Percentiles rank a stretch among this genome's conserved stretches.
These are phyloP conservation scores for Poecilia gillii DNA, from an alignment of 2,797 vertebrate genomes.

Conservation along the genomic window DNA sequence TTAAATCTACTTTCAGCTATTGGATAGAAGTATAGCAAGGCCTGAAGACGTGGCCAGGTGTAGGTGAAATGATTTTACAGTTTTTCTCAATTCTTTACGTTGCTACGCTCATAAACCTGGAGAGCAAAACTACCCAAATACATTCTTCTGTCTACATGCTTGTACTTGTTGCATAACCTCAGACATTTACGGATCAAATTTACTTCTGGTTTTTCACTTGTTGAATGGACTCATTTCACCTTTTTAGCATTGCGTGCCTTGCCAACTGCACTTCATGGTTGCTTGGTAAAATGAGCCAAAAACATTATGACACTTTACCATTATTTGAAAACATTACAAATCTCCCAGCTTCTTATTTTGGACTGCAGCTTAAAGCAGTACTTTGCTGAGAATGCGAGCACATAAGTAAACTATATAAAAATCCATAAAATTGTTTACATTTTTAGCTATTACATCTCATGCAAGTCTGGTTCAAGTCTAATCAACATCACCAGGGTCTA, in stretches of 20 bases:
- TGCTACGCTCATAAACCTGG: not conserved
- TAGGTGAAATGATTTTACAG: not conserved
- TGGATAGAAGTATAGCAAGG: not conserved
- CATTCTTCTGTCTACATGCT: not conserved
- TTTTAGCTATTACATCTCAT: not conserved
- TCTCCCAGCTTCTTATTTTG: no score
- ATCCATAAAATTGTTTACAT: no score
- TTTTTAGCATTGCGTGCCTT: not conserved
- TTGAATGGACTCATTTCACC: not conserved
- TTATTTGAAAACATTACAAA: not conserved
- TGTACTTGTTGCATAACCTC: not conserved
- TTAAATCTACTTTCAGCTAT: not conserved
- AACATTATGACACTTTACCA: not conserved
- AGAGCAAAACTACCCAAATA: not conserved
- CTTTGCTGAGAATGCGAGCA: not conserved
- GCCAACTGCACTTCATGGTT: not conserved
- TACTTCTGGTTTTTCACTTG: not conserved
- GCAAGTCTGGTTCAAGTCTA: not conserved
- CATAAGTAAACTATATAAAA: not conserved
- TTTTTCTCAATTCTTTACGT: not conserved
- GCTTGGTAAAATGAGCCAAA: not conserved
- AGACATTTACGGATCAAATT: not conserved
- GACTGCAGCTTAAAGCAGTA: not conserved
- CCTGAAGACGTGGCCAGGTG: not conserved
- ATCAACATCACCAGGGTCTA: not conserved